These are phyloP conservation scores for Girardinichthys multiradiatus DNA, from an alignment of 2,113 vertebrate genomes.

Conservation along the genomic window DNA sequence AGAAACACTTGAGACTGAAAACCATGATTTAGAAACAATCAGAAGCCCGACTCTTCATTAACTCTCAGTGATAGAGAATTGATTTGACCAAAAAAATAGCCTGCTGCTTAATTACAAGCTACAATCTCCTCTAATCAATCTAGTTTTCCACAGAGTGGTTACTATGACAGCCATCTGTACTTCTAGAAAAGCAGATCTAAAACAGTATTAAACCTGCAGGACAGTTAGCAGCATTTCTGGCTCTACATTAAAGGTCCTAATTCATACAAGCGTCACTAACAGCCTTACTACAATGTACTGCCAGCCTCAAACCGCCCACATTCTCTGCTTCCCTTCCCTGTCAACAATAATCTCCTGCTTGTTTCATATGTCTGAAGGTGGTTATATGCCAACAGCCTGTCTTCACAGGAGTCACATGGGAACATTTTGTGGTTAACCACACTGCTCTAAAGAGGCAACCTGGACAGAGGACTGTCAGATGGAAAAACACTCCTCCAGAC, in stretches of 20 bases:
- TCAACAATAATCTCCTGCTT: constrained; percentile 63
- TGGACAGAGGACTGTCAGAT: constrained; percentile 60
- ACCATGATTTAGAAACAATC: constrained; percentile 54
- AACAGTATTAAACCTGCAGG: constrained; percentile 28
- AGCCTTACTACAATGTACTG: constrained; percentile 45
- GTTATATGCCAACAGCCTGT: constrained; percentile 67
- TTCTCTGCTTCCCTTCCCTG: constrained; percentile 36
- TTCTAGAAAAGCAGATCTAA: constrained; percentile 26
- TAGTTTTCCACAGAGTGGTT: constrained; percentile 28
- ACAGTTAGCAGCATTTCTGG: constrained; percentile 24
- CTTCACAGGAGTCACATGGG: constrained; percentile 60
- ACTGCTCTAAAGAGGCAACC: constrained; percentile 51
- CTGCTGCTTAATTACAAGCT: constrained; percentile 51
- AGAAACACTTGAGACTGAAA: constrained; percentile 31
- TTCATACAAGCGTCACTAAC: constrained; percentile 62
- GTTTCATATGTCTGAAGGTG: constrained; percentile 55
- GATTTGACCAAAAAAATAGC: constrained; percentile 38
- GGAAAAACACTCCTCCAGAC: constrained; percentile 58
- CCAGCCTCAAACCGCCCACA: constrained; percentile 48
- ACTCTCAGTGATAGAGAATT: constrained; percentile 48
- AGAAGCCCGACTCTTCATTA: constrained; percentile 47
- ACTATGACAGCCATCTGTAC: constrained; percentile 52
- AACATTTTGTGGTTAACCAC: constrained; percentile 69
- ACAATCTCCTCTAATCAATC: constrained; percentile 46
- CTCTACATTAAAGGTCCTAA: constrained; percentile 55